phyloP scores from a whole-genome alignment of 2,797 vertebrate genomes.

The Podarcis siculus region DNA sequence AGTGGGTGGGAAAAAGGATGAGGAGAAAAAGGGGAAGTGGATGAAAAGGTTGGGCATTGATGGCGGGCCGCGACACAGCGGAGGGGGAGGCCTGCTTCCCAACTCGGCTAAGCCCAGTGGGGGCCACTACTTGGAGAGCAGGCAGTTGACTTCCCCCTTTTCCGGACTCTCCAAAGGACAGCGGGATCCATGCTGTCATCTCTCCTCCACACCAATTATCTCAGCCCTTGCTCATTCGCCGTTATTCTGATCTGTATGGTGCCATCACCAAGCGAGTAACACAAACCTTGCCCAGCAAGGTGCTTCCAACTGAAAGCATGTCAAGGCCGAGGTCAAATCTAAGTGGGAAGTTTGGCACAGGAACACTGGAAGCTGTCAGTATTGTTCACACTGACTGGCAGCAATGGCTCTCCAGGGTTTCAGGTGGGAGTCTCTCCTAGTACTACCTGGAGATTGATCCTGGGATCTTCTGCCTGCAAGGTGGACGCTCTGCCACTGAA shows the following conservation, averaged over 20 bases:
- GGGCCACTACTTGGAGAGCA: conserved; percentile 65
- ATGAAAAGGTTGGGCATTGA: conserved; percentile 62
- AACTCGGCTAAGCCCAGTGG: conserved; percentile 29
- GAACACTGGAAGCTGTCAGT: too few species aligned
- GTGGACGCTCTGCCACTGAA: too few species aligned
- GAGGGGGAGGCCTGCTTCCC: neutral
- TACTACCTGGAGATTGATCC: too few species aligned
- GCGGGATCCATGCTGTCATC: neutral
- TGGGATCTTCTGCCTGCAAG: too few species aligned
- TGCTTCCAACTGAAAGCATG: neutral
- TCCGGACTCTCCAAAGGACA: neutral
- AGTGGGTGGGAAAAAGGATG: conserved; percentile 52
- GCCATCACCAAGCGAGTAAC: neutral
- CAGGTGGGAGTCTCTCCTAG: too few species aligned
- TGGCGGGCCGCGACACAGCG: neutral
- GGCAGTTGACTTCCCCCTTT: conserved; percentile 8
- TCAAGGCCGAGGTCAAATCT: neutral
- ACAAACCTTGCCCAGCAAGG: neutral
- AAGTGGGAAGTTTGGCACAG: too few species aligned
- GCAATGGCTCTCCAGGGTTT: too few species aligned
- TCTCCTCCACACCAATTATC: too few species aligned
- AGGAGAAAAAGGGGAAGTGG: conserved; percentile 22
- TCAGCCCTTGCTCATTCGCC: neutral
- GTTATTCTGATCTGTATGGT: neutral
- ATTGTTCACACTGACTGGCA: too few species aligned